Conservation (phyloP, 2,888 invertebrate species). For the Himalopsyche anomala region DNA sequence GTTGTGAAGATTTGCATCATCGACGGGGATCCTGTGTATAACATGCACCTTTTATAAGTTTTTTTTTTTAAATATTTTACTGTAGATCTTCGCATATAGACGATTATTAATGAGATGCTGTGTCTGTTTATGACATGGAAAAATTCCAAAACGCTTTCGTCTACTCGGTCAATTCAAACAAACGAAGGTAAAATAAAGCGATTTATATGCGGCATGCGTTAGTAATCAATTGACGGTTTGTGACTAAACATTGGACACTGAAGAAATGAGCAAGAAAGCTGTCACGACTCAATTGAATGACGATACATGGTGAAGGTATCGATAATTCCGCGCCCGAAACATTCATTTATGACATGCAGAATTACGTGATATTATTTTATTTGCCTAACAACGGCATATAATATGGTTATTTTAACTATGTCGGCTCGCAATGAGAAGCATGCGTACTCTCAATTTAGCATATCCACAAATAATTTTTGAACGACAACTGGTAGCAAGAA, state of each 20-base stretch:
- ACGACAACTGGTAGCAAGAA: no score
- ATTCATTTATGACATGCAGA: neutral
- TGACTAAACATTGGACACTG: constrained; percentile 23
- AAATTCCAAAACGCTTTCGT: neutral
- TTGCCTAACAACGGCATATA: no score
- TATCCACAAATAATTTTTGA: no score
- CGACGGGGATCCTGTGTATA: no score
- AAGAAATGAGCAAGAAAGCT: constrained; percentile 32
- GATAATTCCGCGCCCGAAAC: constrained; percentile 9
- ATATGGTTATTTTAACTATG: no score
- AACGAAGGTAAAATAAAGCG: constrained; percentile 36
- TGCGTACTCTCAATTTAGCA: no score
- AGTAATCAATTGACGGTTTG: constrained; percentile 44
- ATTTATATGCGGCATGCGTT: constrained; percentile 45
- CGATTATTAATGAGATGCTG: no score
- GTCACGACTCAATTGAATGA: constrained; percentile 35
- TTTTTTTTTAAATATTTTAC: no score
- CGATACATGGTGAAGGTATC: neutral
- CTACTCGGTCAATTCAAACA: constrained; percentile 3
- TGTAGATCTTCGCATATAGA: no score
- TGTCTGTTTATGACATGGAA: neutral
- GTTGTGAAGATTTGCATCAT: no score
- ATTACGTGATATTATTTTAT: neutral
- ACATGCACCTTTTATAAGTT: no score
- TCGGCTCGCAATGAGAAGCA: no score